phyloP scores from a whole-genome alignment of 2,888 invertebrate genomes.

The Patella pellucida region DNA sequence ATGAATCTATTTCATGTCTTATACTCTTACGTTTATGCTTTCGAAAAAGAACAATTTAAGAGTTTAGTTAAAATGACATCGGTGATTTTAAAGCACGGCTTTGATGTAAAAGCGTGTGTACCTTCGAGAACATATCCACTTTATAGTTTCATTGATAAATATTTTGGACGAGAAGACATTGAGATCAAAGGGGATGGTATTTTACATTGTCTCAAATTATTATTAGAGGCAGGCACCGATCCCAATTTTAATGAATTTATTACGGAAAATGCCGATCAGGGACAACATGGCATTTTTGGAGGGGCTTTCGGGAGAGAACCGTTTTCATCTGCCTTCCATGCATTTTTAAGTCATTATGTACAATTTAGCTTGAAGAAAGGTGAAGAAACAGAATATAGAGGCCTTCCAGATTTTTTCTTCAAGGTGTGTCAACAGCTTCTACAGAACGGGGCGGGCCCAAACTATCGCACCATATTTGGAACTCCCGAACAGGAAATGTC shows the following conservation, averaged over 20 bases:
- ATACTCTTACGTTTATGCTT: constrained; percentile 57
- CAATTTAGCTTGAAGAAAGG: too few species aligned
- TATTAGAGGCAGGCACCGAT: constrained; percentile 57
- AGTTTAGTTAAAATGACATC: constrained; percentile 54
- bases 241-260: constrained; percentile 61
- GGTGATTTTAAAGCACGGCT: constrained; percentile 53
- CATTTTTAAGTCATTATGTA: too few species aligned
- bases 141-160: constrained; percentile 43
- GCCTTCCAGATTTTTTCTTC: too few species aligned
- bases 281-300: constrained; percentile 35
- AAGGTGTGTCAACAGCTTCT: too few species aligned
- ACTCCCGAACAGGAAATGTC: too few species aligned
- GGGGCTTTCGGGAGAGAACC: constrained; percentile 56
- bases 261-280: constrained; percentile 41
- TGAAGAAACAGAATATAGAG: too few species aligned
- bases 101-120: constrained; percentile 48
- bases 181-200: neutral
- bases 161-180: neutral
- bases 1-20: constrained; percentile 65
- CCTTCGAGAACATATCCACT: constrained; percentile 62
- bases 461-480: too few species aligned
- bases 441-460: too few species aligned
- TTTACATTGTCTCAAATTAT: neutral
- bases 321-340: constrained; percentile 57
- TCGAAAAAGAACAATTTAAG: constrained; percentile 50